A percentile compares a stretch with the other conserved stretches of the same genome.
phyloP scores from a whole-genome alignment of 2,113 vertebrate genomes.

The Ploceus nigricollis region DNA sequence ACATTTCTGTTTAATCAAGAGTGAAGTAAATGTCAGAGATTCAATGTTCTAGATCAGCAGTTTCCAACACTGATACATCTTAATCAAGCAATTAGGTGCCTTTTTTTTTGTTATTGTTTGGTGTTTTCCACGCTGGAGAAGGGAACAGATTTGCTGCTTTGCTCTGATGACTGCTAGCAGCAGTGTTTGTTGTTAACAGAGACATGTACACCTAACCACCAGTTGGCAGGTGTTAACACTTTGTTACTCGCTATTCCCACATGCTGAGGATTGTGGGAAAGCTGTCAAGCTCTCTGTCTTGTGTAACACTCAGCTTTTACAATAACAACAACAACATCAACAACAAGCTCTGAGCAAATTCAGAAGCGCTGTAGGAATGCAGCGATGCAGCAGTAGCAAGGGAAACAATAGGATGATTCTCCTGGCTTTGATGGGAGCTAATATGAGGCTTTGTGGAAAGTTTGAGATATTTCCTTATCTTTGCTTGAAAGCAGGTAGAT shows the following conservation, averaged over 20 bases:
- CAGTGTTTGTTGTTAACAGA: constrained; percentile 92
- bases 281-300: constrained; percentile 91
- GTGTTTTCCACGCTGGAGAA: constrained; percentile 70
- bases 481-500: neutral
- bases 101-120: constrained; percentile 50
- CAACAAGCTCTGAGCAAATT: constrained; percentile 27
- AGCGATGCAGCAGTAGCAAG: neutral
- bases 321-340: constrained; percentile 61
- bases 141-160: constrained; percentile 83
- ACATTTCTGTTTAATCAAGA: constrained; percentile 69
- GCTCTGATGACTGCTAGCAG: constrained; percentile 85
- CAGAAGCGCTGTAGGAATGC: neutral
- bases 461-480: neutral
- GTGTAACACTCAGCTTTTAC: constrained; percentile 70
- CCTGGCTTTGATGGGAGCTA: neutral
- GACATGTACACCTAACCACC: constrained; percentile 97
- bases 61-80: constrained; percentile 75
- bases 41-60: constrained; percentile 76
- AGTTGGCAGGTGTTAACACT: constrained; percentile 96
- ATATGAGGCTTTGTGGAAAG: neutral
- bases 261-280: constrained; percentile 96
- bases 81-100: constrained; percentile 79
- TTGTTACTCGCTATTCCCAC: constrained; percentile 89
- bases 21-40: constrained; percentile 72
- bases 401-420: neutral